A percentile compares a stretch with the other conserved stretches of the same genome.
These are phyloP conservation scores for Psettodes erumei DNA, from an alignment of 2,113 vertebrate species.

Conservation along the genomic window DNA sequence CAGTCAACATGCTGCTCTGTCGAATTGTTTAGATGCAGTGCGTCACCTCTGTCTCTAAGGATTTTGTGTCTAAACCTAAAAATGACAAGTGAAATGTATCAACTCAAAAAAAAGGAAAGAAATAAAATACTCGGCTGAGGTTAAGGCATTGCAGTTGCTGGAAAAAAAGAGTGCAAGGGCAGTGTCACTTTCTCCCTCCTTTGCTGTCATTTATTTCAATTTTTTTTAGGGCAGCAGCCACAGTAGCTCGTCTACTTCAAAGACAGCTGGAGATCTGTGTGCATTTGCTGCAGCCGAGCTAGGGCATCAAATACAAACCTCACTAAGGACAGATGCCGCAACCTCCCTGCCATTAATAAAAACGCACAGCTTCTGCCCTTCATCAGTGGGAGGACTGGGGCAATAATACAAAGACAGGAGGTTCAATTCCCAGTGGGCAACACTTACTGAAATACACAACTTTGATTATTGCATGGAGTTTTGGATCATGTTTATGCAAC, in stretches of 20 bases:
- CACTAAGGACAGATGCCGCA: conserved; percentile 65
- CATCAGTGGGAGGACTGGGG: conserved; percentile 36
- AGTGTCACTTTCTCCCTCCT: conserved; percentile 61
- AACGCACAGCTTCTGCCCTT: conserved; percentile 52
- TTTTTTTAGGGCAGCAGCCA: conserved; percentile 63
- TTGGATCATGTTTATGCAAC: conserved; percentile 15
- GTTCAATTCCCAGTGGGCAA: conserved; percentile 30
- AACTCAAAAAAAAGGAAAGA: too few relatives aligned
- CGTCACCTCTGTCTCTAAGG: conserved; percentile 58
- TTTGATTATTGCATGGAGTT: conserved; percentile 41
- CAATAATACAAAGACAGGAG: conserved; percentile 56
- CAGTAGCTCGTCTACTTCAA: conserved; percentile 67
- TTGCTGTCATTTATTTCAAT: conserved; percentile 63
- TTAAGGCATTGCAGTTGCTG: conserved; percentile 36
- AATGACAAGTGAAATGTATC: conserved; percentile 61
- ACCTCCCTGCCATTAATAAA: conserved; percentile 59
- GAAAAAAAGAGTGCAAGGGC: conserved; percentile 38
- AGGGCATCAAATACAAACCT: conserved; percentile 66
- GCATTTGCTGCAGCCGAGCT: conserved; percentile 54
- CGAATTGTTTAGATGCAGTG: conserved; percentile 65
- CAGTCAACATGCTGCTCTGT: conserved; percentile 56
- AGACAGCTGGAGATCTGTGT: conserved; percentile 72
- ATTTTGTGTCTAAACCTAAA: conserved; percentile 57
- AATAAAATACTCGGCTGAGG: conserved; percentile 45
- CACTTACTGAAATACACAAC: conserved; percentile 36